Evolutionary conservation across 2,113 vertebrate genomes (phyloP).

Genomic region (mouse (Mus musculus)): GRCm39 chr5:131030501-131031000

Average conservation of each 20-base stretch:
- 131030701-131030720: not conserved
- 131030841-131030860: not conserved
- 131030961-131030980: not conserved
- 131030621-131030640: not conserved
- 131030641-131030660: not conserved
- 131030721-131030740: not conserved
- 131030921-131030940: not conserved
- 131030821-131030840: not conserved
- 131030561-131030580: not conserved
- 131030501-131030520: no score
- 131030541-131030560: not conserved
- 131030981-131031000: not conserved
- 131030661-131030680: not conserved
- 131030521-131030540: not conserved
- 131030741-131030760: not conserved
- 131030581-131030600: not conserved
- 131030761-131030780: not conserved
- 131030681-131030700: not conserved
- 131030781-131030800: not conserved
- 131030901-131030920: not conserved
- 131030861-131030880: not conserved
- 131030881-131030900: not conserved
- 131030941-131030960: not conserved
- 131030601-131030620: not conserved
- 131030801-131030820: not conserved